Evolutionary conservation across 2,113 vertebrate species (phyloP), one percentile per base, ranked within the genome.

Genomic region (Oxyura jamaicensis): DNA sequence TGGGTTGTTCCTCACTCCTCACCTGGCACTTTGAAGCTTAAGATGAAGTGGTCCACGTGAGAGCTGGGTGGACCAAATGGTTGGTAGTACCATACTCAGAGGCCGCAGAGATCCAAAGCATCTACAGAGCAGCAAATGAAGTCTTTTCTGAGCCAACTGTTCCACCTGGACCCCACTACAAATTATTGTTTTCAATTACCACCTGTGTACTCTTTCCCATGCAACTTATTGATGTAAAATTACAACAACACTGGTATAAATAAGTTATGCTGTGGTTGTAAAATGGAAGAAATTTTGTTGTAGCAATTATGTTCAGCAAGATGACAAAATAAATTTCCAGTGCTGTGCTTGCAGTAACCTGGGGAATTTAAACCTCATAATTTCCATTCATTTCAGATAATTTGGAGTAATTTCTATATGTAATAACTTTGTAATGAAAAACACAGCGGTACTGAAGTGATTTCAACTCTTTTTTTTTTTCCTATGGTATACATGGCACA

Each of bases 371-470:
- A 98, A 98, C 98, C 98, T 98, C 98, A 98, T 98, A 98, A 98
- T 98, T 98, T 98, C 98, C 98, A 98, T 98, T 98, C 98, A 98
- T 98, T 98, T 98, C 97, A 97, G 98, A 98, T 98, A 98, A 98
- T 98, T 98, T 98, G 98, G 98, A 98, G 98, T 98, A 98, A 98
- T 98, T 98, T 98, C 98, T 98, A 98, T 98, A 98, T 98, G 98
- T 98, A 98, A 98, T 99, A 98, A 98, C 98, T 98, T 98, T 98
- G 98, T 98, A 98, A 98, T 98, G 98, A 98, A 98, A 98, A 98
- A 98, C 98, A 97, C 98, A 98, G 98, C 97, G 72, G 98, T 98
- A 94, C 97, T 97, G 98, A 98, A 98, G 98, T 98, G 98, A 98
- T 98, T 98, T 98, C 62, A 78, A 96, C 96, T 96, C 55, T 60